A percentile compares a stretch with the other conserved stretches of the same genome.
Conservation (phyloP, 1,140 invertebrate genomes). For the Chironomus tepperi region DNA sequence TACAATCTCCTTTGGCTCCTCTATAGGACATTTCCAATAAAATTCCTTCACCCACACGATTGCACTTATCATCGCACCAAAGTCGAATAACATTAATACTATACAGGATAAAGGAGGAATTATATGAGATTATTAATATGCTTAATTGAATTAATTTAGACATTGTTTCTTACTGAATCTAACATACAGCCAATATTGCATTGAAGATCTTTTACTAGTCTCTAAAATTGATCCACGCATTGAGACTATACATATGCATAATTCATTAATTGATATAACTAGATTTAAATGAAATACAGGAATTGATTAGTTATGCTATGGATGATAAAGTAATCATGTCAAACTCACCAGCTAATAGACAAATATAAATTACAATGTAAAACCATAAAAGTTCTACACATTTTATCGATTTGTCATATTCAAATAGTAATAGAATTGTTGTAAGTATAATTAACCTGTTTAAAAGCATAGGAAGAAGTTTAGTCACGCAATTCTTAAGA, state of each 20-base stretch:
- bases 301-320: constrained; percentile 14
- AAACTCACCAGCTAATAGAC: constrained; percentile 46
- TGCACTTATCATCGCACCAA: constrained; percentile 65
- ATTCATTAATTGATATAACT: constrained; percentile 60
- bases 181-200: constrained; percentile 75
- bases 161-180: constrained; percentile 59
- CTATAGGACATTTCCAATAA: constrained; percentile 59
- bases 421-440: constrained; percentile 49
- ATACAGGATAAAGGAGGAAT: constrained; percentile 32
- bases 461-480: background rate
- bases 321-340: background rate
- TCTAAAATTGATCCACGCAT: constrained; percentile 76
- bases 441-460: constrained; percentile 48
- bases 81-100: constrained; percentile 67
- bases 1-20: constrained; percentile 62
- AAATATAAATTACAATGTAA: constrained; percentile 62
- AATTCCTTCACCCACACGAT: constrained; percentile 62
- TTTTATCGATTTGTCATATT: constrained; percentile 50
- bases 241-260: constrained; percentile 63
- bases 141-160: constrained; percentile 20
- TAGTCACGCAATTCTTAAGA: background rate
- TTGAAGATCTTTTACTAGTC: constrained; percentile 58
- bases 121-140: background rate
- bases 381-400: constrained; percentile 55
- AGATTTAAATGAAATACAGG: constrained; percentile 35